These are phyloP conservation scores for Mungos mungo DNA, from an alignment of 2,113 vertebrate genomes.

Conservation along the genomic window DNA sequence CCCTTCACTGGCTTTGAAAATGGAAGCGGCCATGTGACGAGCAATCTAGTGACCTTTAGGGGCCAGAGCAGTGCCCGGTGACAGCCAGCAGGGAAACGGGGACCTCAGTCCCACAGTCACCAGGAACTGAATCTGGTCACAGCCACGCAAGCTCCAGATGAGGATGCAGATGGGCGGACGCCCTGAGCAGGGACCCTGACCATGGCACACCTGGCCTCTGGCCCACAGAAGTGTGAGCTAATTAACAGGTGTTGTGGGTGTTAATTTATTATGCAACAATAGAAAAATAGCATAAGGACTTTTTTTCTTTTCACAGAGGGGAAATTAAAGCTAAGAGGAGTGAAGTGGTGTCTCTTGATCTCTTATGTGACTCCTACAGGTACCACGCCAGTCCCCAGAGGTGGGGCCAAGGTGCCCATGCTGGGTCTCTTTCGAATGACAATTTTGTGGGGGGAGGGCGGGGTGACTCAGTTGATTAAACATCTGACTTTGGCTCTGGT, in stretches of 20 bases:
- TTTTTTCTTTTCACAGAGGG: not conserved
- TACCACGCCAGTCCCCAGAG: too few relatives aligned
- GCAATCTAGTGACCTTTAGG: not conserved
- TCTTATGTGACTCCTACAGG: not conserved
- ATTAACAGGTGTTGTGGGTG: not conserved
- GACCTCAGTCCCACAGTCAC: too few relatives aligned
- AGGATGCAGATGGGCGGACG: rapidly evolving
- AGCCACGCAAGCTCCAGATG: not conserved
- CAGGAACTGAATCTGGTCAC: not conserved
- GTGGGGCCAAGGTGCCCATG: rapidly evolving
- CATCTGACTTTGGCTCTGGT: too few relatives aligned
- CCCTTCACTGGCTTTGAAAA: not conserved
- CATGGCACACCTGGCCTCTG: not conserved
- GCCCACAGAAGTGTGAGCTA: not conserved
- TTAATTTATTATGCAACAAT: not conserved
- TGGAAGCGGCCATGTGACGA: not conserved
- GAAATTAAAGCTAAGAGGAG: not conserved
- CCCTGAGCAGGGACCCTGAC: not conserved
- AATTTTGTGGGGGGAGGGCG: not conserved
- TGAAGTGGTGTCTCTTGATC: not conserved
- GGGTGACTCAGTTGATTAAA: too few relatives aligned
- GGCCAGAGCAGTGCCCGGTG: not conserved
- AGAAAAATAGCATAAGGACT: not conserved
- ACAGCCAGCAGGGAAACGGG: not conserved
- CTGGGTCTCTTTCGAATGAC: not conserved